Percentiles rank a stretch among this genome's conserved stretches.
phyloP scores from a whole-genome alignment of 1,140 invertebrate species.

The Himalopsyche phryganea region DNA sequence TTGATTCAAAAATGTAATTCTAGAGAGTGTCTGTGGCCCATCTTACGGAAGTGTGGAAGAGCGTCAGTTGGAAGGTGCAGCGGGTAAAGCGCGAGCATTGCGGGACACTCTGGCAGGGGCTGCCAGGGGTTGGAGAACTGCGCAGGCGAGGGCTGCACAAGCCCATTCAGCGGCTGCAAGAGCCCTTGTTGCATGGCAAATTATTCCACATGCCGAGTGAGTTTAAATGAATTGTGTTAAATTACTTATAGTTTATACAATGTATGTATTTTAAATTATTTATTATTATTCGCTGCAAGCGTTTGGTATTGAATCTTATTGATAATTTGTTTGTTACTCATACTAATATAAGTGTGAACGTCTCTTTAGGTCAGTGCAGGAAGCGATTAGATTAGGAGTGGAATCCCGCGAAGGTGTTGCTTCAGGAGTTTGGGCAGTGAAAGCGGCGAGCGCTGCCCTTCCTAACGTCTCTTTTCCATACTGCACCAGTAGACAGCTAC shows the following conservation, averaged over 20 bases:
- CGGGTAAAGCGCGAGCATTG: conserved; percentile 23
- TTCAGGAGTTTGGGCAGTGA: conserved; percentile 12
- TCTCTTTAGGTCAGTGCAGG: conserved; percentile 9
- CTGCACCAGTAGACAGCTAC: conserved; percentile 29
- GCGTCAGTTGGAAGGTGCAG: conserved; percentile 21
- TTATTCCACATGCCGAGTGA: conserved; percentile 27
- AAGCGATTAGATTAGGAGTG: conserved; percentile 13
- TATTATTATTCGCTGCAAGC: too few relatives aligned
- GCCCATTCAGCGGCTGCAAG: conserved; percentile 20
- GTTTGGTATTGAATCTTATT: too few relatives aligned
- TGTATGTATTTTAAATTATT: too few relatives aligned
- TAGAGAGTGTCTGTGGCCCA: conserved; percentile 24
- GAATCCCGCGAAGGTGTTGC: conserved; percentile 12
- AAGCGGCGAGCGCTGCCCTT: conserved; percentile 14
- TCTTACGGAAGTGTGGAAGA: conserved; percentile 25
- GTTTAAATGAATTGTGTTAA: too few relatives aligned
- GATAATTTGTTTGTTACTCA: too few relatives aligned
- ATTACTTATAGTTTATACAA: too few relatives aligned
- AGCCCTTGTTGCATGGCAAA: conserved; percentile 28
- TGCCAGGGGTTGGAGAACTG: conserved; percentile 19
- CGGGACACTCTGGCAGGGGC: conserved; percentile 27
- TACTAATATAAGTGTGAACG: too few relatives aligned
- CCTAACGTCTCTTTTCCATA: conserved; percentile 26
- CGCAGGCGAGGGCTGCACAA: conserved; percentile 7
- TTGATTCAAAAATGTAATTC: too few relatives aligned